Base-by-base conservation (phyloP, 2,113 vertebrate species). In the Nothobranchius kuhntae region DNA sequence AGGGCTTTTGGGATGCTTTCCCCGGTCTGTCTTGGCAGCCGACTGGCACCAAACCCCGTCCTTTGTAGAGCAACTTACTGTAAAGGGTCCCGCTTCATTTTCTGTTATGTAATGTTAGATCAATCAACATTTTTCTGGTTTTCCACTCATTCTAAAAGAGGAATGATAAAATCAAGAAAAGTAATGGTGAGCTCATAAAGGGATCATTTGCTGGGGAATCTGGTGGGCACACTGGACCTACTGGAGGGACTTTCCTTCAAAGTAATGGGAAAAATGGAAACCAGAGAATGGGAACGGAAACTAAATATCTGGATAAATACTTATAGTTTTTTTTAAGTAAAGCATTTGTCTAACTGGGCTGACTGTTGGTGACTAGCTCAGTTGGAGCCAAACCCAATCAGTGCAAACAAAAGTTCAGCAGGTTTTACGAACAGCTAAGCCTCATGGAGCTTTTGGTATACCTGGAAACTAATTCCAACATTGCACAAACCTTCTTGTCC, bases 21-120 rank as follows among this genome's bases (percentile, higher is more conserved):
- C 74, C 45, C 75, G 70, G 77, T 56, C 60, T 53, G 54, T 21
- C 57, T 65, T 81, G 78, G 76, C 82, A 75, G 7, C 21, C 1
- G 0, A 53, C 59, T 42, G 14, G 7, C 63, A 45, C 17, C 55
- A 70, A 66, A 47, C 73, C 59, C 6, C 10, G 45, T 61, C 68
- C 65, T 68, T 17, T 26, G 14, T 55, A 51, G 42, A 73, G 53
- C 40, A 53, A 52, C 56, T 59, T 1, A 46, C 54, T 74, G 48
- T 10, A 1, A 61, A 50, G 48, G 38, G 63, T 53, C 8, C 21
- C 40, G 47, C 54, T 46, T 61, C 30, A 64, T 56, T 68, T 74
- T 42, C 21, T 64, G 7, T 60, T 35, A 59, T 53, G 59, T 35
- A 36, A 15, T 35, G 15, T 44, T 30, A 15, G 0, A 57, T 68